Conservation (phyloP, 2,888 invertebrate genomes). For the Lasioglossum villosulum region DNA sequence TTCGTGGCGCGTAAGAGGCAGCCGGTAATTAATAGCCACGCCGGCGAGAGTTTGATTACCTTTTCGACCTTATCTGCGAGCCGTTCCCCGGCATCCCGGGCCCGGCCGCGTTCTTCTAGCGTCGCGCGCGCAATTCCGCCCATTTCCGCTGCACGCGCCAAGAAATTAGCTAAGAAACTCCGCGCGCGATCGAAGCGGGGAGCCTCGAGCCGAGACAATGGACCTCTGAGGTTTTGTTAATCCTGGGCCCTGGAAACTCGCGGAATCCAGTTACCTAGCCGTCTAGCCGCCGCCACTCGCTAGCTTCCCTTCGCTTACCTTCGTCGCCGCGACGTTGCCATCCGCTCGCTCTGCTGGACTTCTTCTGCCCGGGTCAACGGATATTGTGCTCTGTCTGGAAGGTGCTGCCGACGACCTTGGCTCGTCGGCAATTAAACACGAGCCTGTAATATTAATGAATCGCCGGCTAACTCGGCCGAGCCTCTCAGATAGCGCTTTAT, state of each 20-base stretch:
- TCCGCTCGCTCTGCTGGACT: neutral
- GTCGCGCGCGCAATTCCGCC: slow-evolving; percentile 46
- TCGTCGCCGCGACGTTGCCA: neutral
- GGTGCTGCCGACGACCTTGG: neutral
- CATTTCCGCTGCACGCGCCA: slow-evolving; percentile 67
- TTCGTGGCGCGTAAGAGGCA: slow-evolving; percentile 71
- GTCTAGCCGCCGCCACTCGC: neutral
- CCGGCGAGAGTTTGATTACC: slow-evolving; percentile 79
- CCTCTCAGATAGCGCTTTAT: neutral
- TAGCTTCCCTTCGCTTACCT: neutral
- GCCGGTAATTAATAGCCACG: slow-evolving; percentile 79
- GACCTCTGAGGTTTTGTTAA: slow-evolving; percentile 67
- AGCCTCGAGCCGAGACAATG: slow-evolving; percentile 71
- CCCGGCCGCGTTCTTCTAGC: slow-evolving; percentile 6
- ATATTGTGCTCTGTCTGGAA: neutral
- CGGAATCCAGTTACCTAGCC: slow-evolving; percentile 43
- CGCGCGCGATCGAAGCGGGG: slow-evolving; percentile 66
- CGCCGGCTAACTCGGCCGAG: neutral
- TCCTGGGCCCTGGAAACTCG: slow-evolving; percentile 60
- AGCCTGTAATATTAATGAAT: slow-evolving; percentile 5
- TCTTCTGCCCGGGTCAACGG: neutral
- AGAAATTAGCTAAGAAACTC: slow-evolving; percentile 78
- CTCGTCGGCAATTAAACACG: neutral
- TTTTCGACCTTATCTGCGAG: slow-evolving; percentile 70
- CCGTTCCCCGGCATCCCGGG: neutral